Evolutionary conservation across 2,113 vertebrate genomes (phyloP).

Genomic region (Gnathonemus longibarbis): DNA sequence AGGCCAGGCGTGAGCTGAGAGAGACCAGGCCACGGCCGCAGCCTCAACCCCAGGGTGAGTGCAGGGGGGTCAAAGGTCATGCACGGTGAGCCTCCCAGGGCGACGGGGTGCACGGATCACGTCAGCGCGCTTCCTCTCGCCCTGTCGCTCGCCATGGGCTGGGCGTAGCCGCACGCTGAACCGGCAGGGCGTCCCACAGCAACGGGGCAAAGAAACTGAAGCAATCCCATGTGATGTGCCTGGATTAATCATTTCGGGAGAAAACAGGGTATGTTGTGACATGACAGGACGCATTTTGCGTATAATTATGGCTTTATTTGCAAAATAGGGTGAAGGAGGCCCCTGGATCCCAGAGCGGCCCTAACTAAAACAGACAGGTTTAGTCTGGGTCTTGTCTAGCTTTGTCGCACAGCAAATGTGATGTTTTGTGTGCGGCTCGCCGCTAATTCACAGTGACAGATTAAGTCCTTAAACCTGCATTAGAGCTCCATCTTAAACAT

Average conservation of each 20-base stretch:
- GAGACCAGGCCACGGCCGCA: not conserved
- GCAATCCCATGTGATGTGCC: not conserved
- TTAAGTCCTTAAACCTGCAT: constrained; percentile 1
- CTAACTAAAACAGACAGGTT: constrained; percentile 6
- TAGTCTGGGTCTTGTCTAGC: constrained; percentile 8
- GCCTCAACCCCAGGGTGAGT: constrained; percentile 72
- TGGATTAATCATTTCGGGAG: not conserved
- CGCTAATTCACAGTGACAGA: not conserved
- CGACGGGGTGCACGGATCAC: constrained; percentile 57
- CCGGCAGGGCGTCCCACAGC: not conserved
- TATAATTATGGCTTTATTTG: constrained; percentile 5
- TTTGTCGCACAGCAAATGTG: not conserved
- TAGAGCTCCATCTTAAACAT: not conserved
- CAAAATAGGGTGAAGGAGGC: not conserved
- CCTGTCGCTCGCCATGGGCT: not conserved
- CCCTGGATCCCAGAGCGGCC: not conserved
- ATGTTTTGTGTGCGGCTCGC: not conserved
- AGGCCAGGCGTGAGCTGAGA: not conserved
- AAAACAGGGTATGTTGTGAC: not conserved
- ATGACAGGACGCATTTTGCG: not conserved
- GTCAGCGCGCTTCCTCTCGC: constrained; percentile 57
- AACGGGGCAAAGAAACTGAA: not conserved
- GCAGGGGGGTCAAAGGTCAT: constrained; percentile 67
- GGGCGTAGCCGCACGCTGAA: not conserved
- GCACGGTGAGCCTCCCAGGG: constrained; percentile 56